These are phyloP conservation scores for Sternotherus odoratus DNA, from an alignment of 2,797 vertebrate species.

Conservation along the genomic window DNA sequence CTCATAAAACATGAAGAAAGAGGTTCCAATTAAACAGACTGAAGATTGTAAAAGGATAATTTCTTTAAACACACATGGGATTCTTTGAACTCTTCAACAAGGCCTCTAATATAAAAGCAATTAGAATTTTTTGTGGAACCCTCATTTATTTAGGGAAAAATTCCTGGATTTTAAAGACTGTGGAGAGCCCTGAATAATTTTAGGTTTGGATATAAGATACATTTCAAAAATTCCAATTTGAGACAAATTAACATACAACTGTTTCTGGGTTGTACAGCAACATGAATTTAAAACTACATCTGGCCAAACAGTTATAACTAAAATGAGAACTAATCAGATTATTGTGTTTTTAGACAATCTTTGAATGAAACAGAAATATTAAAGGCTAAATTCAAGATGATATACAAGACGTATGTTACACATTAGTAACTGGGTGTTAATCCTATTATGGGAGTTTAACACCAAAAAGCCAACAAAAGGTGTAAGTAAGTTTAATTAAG, in stretches of 20 bases:
- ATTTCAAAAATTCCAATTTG: neutral
- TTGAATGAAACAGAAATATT: neutral
- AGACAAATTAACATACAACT: neutral
- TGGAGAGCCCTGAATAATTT: neutral
- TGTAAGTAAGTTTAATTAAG: neutral
- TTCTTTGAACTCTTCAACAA: conserved; percentile 2
- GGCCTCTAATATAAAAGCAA: neutral
- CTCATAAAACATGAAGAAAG: conserved; percentile 50
- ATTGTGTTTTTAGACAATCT: neutral
- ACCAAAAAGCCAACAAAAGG: neutral
- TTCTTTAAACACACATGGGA: conserved; percentile 50
- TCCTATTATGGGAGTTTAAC: neutral
- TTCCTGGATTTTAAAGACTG: neutral
- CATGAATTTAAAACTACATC: neutral
- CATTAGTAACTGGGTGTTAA: neutral
- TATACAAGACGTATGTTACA: neutral
- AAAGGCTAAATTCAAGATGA: neutral
- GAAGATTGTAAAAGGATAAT: conserved; percentile 46
- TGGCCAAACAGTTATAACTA: neutral
- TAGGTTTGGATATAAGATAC: neutral
- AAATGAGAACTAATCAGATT: neutral
- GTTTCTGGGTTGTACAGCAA: neutral
- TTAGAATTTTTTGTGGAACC: conserved; percentile 10
- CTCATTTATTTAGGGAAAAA: neutral
- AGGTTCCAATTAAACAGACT: conserved; percentile 64